A percentile compares a stretch with the other conserved stretches of the same genome.
Evolutionary conservation across 2,888 invertebrate species (phyloP).

Genomic region (Phortica okadai): DNA sequence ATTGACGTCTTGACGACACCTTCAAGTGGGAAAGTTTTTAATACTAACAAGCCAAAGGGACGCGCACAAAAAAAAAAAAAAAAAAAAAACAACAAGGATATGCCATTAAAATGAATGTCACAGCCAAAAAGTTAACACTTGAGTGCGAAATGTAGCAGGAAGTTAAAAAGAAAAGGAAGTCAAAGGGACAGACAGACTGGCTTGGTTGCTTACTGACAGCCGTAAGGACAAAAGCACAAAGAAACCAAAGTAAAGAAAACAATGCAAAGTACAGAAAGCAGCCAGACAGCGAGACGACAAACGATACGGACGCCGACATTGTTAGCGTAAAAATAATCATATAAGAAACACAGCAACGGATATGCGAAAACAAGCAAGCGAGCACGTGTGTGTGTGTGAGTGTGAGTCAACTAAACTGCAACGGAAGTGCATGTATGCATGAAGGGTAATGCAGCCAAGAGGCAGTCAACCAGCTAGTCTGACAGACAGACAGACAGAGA

Average conservation of each 20-base stretch:
- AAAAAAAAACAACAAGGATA: conserved; percentile 15
- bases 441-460: conserved; percentile 57
- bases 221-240: conserved; percentile 20
- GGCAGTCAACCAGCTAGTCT: conserved; percentile 3
- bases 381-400: conserved; percentile 51
- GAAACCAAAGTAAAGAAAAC: conserved; percentile 4
- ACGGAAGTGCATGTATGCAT: conserved; percentile 63
- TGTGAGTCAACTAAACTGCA: conserved; percentile 51
- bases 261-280: conserved; percentile 31
- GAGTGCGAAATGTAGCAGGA: conserved; percentile 28
- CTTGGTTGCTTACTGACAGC: neutral
- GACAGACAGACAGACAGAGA: conserved; percentile 13
- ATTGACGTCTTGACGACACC: conserved; percentile 14
- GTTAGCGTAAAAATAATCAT: conserved; percentile 54
- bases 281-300: conserved; percentile 36
- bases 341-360: conserved; percentile 46
- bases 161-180: neutral
- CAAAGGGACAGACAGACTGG: neutral
- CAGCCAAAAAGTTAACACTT: conserved; percentile 47
- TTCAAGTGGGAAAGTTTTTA: conserved; percentile 4
- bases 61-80: neutral
- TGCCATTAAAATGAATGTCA: conserved; percentile 56
- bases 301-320: conserved; percentile 45
- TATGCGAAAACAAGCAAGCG: conserved; percentile 59
- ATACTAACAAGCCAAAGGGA: conserved; percentile 26